These are phyloP conservation scores for Chaetops frenatus DNA, from an alignment of 2,113 vertebrate genomes.

Conservation along the genomic window DNA sequence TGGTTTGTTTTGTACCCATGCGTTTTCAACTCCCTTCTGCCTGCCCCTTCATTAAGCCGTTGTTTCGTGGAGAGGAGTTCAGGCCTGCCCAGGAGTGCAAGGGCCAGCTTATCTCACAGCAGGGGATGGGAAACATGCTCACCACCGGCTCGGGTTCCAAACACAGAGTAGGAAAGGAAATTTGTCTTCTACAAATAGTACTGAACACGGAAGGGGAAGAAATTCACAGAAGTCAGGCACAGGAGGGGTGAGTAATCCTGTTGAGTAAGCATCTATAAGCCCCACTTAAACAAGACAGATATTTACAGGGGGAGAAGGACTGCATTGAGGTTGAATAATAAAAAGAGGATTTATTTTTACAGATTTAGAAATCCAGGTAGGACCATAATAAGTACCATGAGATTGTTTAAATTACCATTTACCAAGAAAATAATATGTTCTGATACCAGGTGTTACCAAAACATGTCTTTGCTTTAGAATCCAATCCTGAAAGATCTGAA, in stretches of 20 bases:
- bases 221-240: background rate
- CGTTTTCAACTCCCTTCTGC: background rate
- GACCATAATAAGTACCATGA: background rate
- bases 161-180: background rate
- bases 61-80: background rate
- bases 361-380: background rate
- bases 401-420: background rate
- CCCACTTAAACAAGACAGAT: background rate
- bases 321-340: background rate
- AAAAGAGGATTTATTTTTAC: background rate
- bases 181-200: background rate
- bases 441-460: background rate
- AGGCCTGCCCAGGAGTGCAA: background rate
- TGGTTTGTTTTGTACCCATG: background rate
- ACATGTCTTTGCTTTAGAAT: background rate
- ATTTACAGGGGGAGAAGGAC: background rate
- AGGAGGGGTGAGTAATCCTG: background rate
- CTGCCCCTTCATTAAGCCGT: background rate
- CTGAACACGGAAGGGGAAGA: background rate
- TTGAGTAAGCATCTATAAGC: background rate
- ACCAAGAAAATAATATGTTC: background rate
- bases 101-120: background rate
- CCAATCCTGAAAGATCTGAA: background rate
- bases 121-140: background rate
- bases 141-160: rapidly evolving